Percentiles rank a stretch among this genome's conserved stretches.
Conservation (phyloP, 2,888 invertebrate genomes). For the Heteromyza rotundicornis region DNA sequence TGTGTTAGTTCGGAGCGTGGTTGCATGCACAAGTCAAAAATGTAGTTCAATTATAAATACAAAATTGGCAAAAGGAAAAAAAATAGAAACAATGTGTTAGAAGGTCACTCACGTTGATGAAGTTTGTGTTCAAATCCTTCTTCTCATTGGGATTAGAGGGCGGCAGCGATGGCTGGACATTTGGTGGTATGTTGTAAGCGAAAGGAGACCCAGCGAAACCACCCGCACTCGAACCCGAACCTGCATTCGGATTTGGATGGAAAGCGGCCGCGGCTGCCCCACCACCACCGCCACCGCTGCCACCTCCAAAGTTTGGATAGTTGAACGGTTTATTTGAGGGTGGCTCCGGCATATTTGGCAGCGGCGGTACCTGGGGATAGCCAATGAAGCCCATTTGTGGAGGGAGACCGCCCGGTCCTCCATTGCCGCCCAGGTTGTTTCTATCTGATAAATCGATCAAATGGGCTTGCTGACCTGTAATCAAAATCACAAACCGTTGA, state of each 20-base stretch:
- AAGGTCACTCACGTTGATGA: slow-evolving; percentile 63
- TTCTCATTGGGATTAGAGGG: slow-evolving; percentile 62
- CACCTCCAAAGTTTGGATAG: slow-evolving; percentile 66
- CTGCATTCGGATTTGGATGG: slow-evolving; percentile 62
- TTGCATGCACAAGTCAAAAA: slow-evolving; percentile 35
- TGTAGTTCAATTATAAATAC: background rate
- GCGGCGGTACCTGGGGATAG: slow-evolving; percentile 74
- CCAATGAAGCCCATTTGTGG: slow-evolving; percentile 83
- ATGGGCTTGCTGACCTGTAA: slow-evolving; percentile 69
- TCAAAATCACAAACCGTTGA: background rate
- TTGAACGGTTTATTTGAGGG: slow-evolving; percentile 69
- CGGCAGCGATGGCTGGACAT: slow-evolving; percentile 39
- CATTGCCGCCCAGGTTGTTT: slow-evolving; percentile 68
- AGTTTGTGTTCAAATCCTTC: slow-evolving; percentile 69
- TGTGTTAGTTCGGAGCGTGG: slow-evolving; percentile 50
- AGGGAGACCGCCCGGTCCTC: slow-evolving; percentile 65
- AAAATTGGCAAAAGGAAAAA: background rate
- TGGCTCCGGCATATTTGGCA: slow-evolving; percentile 67
- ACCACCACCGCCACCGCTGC: slow-evolving; percentile 57
- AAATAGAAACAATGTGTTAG: background rate
- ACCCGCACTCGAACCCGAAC: slow-evolving; percentile 40
- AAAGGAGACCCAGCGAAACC: slow-evolving; percentile 43
- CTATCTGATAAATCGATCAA: slow-evolving; percentile 71
- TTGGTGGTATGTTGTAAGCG: slow-evolving; percentile 66
- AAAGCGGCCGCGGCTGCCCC: slow-evolving; percentile 53